A percentile compares a stretch with the other conserved stretches of the same genome.
Conservation (phyloP, 2,113 vertebrate genomes). For the Sciurus niger region DNA sequence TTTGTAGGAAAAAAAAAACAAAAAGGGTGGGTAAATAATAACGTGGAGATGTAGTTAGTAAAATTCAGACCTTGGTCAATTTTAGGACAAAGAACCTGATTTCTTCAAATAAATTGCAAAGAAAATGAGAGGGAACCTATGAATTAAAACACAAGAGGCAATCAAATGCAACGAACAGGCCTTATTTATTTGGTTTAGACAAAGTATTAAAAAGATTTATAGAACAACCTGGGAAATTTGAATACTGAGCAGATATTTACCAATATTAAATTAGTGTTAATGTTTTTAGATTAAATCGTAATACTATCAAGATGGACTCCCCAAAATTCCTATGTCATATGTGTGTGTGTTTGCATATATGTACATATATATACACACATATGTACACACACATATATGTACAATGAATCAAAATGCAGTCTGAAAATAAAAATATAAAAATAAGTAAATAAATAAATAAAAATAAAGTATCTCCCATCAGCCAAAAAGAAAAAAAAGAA, state of each 20-base stretch:
- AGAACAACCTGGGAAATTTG: conserved; percentile 1
- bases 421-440: too few species aligned
- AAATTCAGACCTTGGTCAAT: neutral
- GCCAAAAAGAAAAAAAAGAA: neutral
- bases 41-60: neutral
- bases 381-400: too few species aligned
- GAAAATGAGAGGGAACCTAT: neutral
- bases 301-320: neutral
- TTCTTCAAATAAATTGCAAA: conserved; percentile 42
- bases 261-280: conserved; percentile 50
- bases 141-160: conserved; percentile 15
- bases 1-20: neutral
- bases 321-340: neutral
- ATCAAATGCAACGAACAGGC: neutral
- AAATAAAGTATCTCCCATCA: too few species aligned
- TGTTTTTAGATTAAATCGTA: conserved; percentile 28
- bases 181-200: neutral
- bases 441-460: too few species aligned
- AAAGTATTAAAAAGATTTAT: conserved; percentile 6
- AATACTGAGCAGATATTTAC: neutral
- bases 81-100: neutral
- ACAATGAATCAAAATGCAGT: neutral
- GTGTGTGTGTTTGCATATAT: neutral
- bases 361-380: too few species aligned
- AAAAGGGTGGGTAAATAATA: conserved; percentile 15